Evolutionary conservation across 2,113 vertebrate genomes (phyloP), one percentile per base, ranked within the genome.

Genomic region (Leptodactylus fuscus): DNA sequence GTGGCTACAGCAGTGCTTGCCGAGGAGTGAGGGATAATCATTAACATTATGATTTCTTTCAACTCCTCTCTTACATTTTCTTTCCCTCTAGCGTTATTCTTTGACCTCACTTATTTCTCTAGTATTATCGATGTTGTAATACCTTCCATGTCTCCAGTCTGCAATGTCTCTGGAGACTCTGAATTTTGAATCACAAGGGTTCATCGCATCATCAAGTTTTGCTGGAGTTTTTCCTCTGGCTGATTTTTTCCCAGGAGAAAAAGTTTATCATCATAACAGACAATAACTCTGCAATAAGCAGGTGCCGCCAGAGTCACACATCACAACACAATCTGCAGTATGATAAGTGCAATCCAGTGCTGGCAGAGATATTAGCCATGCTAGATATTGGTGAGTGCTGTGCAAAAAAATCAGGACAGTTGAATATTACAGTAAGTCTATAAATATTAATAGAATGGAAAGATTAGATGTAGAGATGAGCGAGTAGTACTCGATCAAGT

Each of bases 101-200:
- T 75, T 83, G 51, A 74, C 70, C 82, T 83, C 48, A 36, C 46
- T 75, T 62, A 83, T 83, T 83, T 62, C 36, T 44, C 53, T 20
- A 83, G 67, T 22, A 71, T 73, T 69, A 83, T 38, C 46, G 69
- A 49, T 73, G 46, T 51, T 73, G 36, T 38, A 36, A 53, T 70
- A 51, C 46, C 65, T 70, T 73, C 67, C n/a, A 58, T 38, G 13
- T 36, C 73, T 58, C 32, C 16, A 82, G 65, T 13, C 65, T 71
- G 20, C 29, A 73, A 41, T 60, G 18, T 48, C 51, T 32, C 70
- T 41, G 11, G 71, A 2, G 53, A 74, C 36, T 44, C 44, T 6
- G 38, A 32, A 62, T 74, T 83, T 73, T 58, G 48, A 74, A 16
- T 53, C 20, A 36, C 81, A 82, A 82, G 32, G 16, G 81, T 53